Conservation (phyloP, 2,113 vertebrate genomes). For the Abramis brama region DNA sequence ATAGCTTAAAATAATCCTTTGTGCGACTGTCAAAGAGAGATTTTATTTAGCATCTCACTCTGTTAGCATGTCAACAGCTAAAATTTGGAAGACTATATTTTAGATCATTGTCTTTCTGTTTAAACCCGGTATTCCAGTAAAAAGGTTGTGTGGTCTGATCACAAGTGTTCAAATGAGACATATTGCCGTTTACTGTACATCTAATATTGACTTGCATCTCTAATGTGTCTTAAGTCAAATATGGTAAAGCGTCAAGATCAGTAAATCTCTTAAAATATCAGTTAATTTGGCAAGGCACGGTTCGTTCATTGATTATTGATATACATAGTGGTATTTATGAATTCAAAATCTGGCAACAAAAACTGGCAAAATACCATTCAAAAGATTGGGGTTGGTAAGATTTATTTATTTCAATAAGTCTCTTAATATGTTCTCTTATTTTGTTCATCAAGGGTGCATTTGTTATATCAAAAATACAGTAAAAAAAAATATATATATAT, state of each 20-base stretch:
- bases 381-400: too few species aligned
- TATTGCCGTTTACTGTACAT: background rate
- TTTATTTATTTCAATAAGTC: background rate
- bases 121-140: background rate
- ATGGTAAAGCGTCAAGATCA: background rate
- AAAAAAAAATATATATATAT: background rate
- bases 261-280: background rate
- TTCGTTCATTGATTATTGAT: background rate
- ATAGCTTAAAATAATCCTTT: constrained; percentile 29
- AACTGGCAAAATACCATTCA: too few species aligned
- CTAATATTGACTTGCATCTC: background rate
- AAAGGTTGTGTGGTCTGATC: background rate
- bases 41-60: constrained; percentile 23
- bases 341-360: too few species aligned
- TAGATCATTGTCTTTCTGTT: background rate
- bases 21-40: constrained; percentile 4
- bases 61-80: constrained; percentile 28
- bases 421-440: background rate
- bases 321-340: background rate
- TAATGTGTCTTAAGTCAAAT: background rate
- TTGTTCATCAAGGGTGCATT: background rate
- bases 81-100: background rate
- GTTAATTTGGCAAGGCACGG: background rate
- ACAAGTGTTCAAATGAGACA: background rate
- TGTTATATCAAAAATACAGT: background rate